These are phyloP conservation scores for Aurelia aurita complex sp. Pacific DNA, from an alignment of 30 jellyfish, hydroid and myxozoan species.

Conservation along the genomic window DNA sequence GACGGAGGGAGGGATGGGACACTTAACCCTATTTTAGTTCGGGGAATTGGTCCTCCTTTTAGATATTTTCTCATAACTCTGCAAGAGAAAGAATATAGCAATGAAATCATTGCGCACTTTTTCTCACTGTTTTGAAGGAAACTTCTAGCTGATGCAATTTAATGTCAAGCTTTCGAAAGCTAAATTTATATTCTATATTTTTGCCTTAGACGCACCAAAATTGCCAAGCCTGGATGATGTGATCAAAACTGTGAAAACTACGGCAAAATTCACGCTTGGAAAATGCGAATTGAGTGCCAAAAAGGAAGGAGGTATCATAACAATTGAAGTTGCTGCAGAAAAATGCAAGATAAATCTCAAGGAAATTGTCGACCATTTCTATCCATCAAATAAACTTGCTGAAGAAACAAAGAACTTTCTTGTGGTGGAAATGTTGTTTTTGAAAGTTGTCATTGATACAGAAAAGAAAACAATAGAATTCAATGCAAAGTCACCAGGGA, in stretches of 20 bases:
- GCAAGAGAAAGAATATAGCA: no score
- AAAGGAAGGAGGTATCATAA: background rate
- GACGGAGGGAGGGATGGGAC: no score
- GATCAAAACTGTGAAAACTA: constrained; percentile 7
- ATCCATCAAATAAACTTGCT: constrained; percentile 18
- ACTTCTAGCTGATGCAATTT: no score
- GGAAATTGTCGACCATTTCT: constrained; percentile 28
- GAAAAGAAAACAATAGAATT: constrained; percentile 2
- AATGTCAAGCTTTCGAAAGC: no score
- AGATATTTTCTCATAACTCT: no score
- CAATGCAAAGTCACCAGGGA: constrained; percentile 25
- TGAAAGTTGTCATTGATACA: constrained; percentile 17
- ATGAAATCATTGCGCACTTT: no score
- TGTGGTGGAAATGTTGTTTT: background rate
- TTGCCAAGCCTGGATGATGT: constrained; percentile 26
- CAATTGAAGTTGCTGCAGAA: constrained; percentile 24
- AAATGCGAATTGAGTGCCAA: constrained; percentile 29
- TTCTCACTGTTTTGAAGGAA: no score
- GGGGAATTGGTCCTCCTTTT: no score
- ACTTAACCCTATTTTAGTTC: no score
- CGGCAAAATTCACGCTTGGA: constrained; percentile 15
- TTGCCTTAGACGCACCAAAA: constrained; percentile 5
- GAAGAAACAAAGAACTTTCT: constrained; percentile 34
- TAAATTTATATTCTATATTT: no score
- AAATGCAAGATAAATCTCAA: constrained; percentile 11